phyloP scores from a whole-genome alignment of 2,888 invertebrate species.

The Trachelus iudaicus region DNA sequence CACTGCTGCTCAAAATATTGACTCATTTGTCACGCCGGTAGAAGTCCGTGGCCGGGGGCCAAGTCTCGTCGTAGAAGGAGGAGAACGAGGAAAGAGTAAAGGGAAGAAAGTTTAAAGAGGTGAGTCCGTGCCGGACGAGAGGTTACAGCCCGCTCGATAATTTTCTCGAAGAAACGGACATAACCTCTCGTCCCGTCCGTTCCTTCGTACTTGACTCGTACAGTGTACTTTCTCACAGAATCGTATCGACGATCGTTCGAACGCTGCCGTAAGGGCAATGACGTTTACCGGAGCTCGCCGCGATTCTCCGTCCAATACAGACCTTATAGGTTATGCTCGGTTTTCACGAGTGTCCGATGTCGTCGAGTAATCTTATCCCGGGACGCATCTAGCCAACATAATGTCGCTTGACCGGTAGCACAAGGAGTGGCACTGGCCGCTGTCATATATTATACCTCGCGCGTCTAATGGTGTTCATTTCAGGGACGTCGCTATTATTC shows the following conservation, averaged over 20 bases:
- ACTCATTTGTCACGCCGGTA: conserved; percentile 19
- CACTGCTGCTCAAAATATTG: conserved; percentile 15
- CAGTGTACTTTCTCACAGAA: not conserved
- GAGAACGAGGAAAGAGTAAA: not conserved
- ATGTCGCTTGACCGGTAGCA: conserved; percentile 51
- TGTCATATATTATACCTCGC: conserved; percentile 24
- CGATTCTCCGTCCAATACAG: conserved; percentile 30
- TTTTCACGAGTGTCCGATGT: conserved; percentile 56
- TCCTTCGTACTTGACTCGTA: fast-evolving
- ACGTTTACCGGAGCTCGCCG: conserved; percentile 26
- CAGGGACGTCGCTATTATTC: conserved; percentile 7
- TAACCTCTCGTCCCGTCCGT: not conserved
- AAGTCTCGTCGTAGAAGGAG: not conserved
- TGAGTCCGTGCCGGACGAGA: not conserved
- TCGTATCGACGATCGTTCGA: not conserved
- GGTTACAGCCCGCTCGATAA: not conserved
- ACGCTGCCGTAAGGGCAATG: not conserved
- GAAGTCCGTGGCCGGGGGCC: not conserved
- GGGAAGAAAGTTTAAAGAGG: not conserved
- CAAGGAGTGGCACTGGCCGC: conserved; percentile 39
- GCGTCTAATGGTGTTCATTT: conserved; percentile 6
- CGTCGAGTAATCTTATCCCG: conserved; percentile 52
- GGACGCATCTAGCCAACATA: conserved; percentile 44
- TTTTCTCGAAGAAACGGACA: not conserved
- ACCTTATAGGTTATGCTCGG: conserved; percentile 47